Evolutionary conservation across 2,113 vertebrate genomes (phyloP).

Genomic region (Perca flavescens): DNA sequence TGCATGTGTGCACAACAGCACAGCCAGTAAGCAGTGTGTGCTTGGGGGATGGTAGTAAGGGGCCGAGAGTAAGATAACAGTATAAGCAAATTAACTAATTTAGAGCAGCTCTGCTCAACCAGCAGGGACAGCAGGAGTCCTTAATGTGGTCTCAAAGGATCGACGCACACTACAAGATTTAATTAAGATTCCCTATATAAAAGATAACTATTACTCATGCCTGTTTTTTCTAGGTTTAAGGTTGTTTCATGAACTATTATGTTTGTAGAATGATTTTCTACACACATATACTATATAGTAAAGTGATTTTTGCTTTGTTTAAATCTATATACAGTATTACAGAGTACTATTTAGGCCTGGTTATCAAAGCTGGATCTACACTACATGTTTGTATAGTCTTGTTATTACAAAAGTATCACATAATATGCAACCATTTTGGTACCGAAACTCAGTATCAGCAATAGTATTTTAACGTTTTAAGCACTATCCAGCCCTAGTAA

Average conservation of each 20-base stretch:
- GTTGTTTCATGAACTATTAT: background rate
- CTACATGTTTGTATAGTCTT: background rate
- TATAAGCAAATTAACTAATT: conserved; percentile 50
- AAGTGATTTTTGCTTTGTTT: background rate
- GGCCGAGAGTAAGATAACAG: conserved; percentile 52
- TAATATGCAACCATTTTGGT: too few relatives aligned
- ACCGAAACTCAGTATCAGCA: too few relatives aligned
- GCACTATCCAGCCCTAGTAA: too few relatives aligned
- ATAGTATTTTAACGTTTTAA: too few relatives aligned
- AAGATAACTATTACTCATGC: conserved; percentile 26
- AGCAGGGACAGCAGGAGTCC: conserved; percentile 29
- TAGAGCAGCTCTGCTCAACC: conserved; percentile 39
- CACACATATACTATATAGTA: background rate
- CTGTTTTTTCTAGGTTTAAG: background rate
- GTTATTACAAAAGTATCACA: background rate
- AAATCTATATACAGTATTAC: background rate
- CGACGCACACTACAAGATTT: conserved; percentile 12
- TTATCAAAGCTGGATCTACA: background rate
- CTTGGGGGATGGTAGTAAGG: conserved; percentile 41
- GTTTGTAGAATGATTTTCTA: background rate
- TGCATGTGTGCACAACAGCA: background rate
- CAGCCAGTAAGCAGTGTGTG: conserved; percentile 9
- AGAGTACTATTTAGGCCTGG: background rate
- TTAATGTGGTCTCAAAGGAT: conserved; percentile 54
- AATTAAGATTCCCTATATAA: conserved; percentile 46